A percentile compares a stretch with the other conserved stretches of the same genome.
These are phyloP conservation scores for Coregonus sp. DNA, from an alignment of 2,797 vertebrate genomes.

Conservation along the genomic window DNA sequence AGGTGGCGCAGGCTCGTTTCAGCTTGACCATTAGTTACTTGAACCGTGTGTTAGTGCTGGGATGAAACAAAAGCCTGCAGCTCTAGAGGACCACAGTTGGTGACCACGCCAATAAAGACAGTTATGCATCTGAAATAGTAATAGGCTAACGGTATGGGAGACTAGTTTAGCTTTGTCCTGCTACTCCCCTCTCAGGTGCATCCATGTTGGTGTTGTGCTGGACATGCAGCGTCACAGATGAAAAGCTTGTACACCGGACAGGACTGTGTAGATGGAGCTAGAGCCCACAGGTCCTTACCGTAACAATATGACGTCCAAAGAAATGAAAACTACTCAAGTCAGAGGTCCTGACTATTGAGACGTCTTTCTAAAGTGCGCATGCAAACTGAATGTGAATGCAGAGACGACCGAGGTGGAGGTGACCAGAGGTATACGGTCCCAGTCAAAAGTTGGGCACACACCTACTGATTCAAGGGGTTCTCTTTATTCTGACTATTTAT, in stretches of 20 bases:
- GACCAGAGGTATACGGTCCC: no score
- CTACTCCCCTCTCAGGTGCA: conserved; percentile 73
- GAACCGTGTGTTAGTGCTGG: background rate
- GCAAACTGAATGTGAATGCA: conserved; percentile 42
- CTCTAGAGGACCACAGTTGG: conserved; percentile 5
- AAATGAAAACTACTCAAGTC: background rate
- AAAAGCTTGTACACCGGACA: conserved; percentile 26
- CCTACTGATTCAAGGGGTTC: no score
- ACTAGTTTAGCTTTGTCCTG: conserved; percentile 90
- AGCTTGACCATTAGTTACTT: background rate
- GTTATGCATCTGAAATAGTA: conserved; percentile 17
- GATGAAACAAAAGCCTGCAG: background rate
- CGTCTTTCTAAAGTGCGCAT: conserved; percentile 53
- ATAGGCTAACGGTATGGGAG: conserved; percentile 70
- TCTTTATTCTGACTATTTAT: no score
- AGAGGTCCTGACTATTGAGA: conserved; percentile 25
- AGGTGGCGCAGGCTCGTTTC: background rate
- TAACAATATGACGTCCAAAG: background rate
- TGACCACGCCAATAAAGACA: conserved; percentile 3
- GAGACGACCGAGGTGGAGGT: background rate
- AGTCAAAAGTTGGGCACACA: no score
- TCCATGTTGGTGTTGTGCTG: conserved; percentile 52
- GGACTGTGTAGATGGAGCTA: background rate
- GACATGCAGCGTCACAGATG: conserved; percentile 55
- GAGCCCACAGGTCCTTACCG: conserved; percentile 21